Evolutionary conservation across 2,888 invertebrate genomes (phyloP).

Genomic region (Synergus umbraculus): DNA sequence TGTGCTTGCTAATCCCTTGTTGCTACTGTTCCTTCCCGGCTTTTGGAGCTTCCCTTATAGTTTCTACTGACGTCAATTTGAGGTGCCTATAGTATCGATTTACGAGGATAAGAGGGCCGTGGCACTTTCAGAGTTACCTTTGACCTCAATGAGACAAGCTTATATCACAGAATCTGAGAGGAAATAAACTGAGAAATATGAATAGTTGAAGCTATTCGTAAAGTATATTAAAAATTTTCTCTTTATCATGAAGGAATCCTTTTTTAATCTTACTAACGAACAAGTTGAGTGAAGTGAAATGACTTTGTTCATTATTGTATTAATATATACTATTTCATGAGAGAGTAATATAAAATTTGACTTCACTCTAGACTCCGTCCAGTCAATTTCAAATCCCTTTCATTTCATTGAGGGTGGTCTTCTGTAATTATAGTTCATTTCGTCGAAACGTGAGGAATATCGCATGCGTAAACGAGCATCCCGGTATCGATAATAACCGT

Average conservation of each 20-base stretch:
- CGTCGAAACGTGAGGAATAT: constrained; percentile 5
- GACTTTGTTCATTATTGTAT: background rate
- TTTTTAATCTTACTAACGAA: background rate
- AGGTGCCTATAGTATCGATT: constrained; percentile 34
- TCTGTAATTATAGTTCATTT: constrained; percentile 23
- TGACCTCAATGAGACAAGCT: constrained; percentile 8
- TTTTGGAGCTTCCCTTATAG: background rate
- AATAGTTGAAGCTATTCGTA: background rate
- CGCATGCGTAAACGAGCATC: background rate
- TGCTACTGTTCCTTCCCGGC: constrained; percentile 10
- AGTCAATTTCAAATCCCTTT: constrained; percentile 15
- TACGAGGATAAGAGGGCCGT: constrained; percentile 2
- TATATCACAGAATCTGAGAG: background rate
- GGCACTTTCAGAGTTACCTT: constrained; percentile 18
- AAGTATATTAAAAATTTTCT: no score
- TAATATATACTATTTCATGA: background rate
- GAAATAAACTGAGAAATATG: background rate
- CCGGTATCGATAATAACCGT: constrained; percentile 24
- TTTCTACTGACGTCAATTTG: constrained; percentile 35
- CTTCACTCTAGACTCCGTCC: background rate
- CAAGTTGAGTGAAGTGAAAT: constrained; percentile 9
- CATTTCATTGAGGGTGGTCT: constrained; percentile 31
- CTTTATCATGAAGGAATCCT: background rate
- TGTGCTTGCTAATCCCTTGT: constrained; percentile 11
- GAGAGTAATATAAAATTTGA: constrained; percentile 18